Conservation (phyloP, 2,113 vertebrate genomes). For the Panurus biarmicus region DNA sequence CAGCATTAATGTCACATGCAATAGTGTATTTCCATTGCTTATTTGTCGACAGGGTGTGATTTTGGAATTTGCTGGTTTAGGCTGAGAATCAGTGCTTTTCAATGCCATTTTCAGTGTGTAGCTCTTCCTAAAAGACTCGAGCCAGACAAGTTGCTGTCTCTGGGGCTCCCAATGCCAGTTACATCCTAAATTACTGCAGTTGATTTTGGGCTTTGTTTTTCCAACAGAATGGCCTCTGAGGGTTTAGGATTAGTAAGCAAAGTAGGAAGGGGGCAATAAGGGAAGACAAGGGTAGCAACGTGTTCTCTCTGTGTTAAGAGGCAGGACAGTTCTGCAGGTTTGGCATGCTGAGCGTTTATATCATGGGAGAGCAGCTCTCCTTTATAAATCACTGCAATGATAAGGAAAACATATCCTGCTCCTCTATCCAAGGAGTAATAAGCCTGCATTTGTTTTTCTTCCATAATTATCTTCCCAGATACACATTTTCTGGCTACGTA, state of each 20-base stretch:
- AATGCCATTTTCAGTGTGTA: background rate
- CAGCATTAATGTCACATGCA: background rate
- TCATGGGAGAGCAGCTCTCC: background rate
- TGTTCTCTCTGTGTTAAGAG: background rate
- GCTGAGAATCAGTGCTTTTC: background rate
- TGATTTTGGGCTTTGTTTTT: background rate
- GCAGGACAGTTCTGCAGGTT: background rate
- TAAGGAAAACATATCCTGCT: background rate
- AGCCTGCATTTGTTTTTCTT: background rate
- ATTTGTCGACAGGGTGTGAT: background rate
- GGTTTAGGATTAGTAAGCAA: background rate
- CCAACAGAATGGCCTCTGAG: background rate
- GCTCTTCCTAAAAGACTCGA: background rate
- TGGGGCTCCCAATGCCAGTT: background rate
- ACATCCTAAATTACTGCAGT: background rate
- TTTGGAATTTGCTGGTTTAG: background rate
- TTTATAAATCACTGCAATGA: background rate
- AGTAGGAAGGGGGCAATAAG: background rate
- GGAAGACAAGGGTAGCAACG: background rate
- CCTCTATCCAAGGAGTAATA: background rate
- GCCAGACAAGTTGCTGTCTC: background rate
- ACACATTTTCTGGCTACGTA: background rate
- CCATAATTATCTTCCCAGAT: slow-evolving; percentile 6
- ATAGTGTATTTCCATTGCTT: background rate
- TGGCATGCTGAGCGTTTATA: background rate